phyloP scores from a whole-genome alignment of 2,888 invertebrate species.

The Sphaeridia pumilis region DNA sequence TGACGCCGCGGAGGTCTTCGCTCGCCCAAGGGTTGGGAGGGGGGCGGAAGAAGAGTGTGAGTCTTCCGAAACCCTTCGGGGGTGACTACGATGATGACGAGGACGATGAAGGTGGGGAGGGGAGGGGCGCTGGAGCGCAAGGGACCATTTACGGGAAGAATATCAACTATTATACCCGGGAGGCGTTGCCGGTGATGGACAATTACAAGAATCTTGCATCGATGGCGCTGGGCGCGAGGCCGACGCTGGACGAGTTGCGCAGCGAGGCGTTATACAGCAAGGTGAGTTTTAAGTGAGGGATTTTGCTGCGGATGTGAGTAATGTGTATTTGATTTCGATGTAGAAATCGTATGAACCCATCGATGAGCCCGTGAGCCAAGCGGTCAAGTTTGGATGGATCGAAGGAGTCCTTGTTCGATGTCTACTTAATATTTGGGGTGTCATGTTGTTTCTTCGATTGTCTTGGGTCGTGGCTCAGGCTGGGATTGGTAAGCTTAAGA shows the following conservation, averaged over 20 bases:
- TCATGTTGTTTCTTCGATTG: constrained; percentile 50
- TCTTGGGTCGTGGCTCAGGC: constrained; percentile 50
- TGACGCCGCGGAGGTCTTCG: constrained; percentile 29
- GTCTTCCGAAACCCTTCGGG: constrained; percentile 34
- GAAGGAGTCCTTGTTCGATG: constrained; percentile 39
- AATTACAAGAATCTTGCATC: constrained; percentile 33
- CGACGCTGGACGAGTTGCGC: constrained; percentile 35
- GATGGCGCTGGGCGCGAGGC: constrained; percentile 21
- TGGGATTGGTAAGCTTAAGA: constrained; percentile 37
- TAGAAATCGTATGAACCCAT: constrained; percentile 23
- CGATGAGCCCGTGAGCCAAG: constrained; percentile 24
- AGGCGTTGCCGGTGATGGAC: constrained; percentile 35
- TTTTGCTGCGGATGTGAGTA: not conserved
- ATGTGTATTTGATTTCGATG: not conserved
- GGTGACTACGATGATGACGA: constrained; percentile 24
- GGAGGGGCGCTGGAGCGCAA: constrained; percentile 14
- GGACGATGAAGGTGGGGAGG: constrained; percentile 18
- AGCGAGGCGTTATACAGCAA: constrained; percentile 36
- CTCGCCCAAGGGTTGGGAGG: constrained; percentile 35
- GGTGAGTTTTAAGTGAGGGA: constrained; percentile 18
- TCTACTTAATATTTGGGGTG: constrained; percentile 46
- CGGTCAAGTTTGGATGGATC: constrained; percentile 36
- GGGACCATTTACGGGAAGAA: constrained; percentile 35
- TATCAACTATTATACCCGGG: constrained; percentile 35
- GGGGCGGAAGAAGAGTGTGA: constrained; percentile 34